phyloP scores from a whole-genome alignment of 2,888 invertebrate species.

The Himalopsyche japonica region DNA sequence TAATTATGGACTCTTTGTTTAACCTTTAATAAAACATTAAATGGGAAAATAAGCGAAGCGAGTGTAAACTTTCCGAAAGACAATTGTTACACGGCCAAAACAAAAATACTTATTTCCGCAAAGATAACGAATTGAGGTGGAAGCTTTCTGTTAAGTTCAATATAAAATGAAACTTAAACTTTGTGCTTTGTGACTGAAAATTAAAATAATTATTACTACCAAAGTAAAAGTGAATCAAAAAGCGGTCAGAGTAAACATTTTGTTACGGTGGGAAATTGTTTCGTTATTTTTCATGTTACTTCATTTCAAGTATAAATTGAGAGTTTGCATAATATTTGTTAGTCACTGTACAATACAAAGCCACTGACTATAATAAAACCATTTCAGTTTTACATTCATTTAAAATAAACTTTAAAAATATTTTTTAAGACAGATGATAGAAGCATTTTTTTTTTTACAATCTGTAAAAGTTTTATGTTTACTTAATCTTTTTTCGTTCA shows the following conservation, averaged over 20 bases:
- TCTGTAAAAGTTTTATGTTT: no score
- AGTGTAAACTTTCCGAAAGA: background rate
- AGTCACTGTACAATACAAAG: no score
- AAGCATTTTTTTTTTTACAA: no score
- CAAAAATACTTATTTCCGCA: slow-evolving; percentile 11
- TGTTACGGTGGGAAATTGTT: background rate
- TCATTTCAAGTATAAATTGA: background rate
- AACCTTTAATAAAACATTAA: background rate
- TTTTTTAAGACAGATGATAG: no score
- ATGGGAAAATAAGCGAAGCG: background rate
- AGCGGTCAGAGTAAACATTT: background rate
- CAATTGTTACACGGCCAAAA: slow-evolving; percentile 12
- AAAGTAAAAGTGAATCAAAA: background rate
- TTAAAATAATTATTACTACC: background rate
- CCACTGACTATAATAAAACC: no score
- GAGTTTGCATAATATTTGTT: background rate
- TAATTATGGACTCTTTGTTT: background rate
- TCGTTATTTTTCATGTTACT: background rate
- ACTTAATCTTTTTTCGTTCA: no score
- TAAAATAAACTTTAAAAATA: no score
- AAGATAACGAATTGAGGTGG: slow-evolving; percentile 12
- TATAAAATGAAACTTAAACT: slow-evolving; percentile 10
- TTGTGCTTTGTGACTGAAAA: background rate
- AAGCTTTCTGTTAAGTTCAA: slow-evolving; percentile 2
- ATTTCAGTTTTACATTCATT: no score